phyloP scores from a whole-genome alignment of 2,113 vertebrate species.

The Hydrochoerus hydrochaeris region DNA sequence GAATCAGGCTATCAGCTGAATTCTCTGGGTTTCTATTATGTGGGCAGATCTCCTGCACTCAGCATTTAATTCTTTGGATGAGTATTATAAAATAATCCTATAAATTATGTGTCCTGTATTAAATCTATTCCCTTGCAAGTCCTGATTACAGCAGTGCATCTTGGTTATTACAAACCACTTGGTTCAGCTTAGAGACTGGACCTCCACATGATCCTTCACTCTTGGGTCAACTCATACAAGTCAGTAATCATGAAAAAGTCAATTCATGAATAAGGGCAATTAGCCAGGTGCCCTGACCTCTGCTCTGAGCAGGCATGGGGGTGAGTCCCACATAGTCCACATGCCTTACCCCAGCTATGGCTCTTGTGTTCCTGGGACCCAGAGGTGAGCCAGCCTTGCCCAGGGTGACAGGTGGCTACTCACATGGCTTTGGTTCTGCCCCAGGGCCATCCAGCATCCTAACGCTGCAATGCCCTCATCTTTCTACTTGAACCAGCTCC shows the following conservation, averaged over 20 bases:
- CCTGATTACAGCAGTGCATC: not conserved
- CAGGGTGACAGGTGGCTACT: rapidly evolving
- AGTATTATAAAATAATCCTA: not conserved
- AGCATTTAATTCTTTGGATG: not conserved
- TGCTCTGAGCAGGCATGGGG: not conserved
- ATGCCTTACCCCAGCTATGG: too few species aligned
- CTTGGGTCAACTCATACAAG: not conserved
- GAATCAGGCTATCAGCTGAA: not conserved
- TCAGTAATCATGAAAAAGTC: not conserved
- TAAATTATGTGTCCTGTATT: not conserved
- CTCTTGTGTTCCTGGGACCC: not conserved
- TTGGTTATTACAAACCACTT: not conserved
- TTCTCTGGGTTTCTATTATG: not conserved
- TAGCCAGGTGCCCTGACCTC: not conserved
- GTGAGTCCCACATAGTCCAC: not conserved
- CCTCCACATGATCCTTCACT: not conserved
- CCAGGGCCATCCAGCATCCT: not conserved
- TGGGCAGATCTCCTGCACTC: not conserved
- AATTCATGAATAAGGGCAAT: not conserved
- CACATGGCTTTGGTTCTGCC: not conserved
- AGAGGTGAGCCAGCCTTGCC: too few species aligned
- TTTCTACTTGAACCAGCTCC: not conserved
- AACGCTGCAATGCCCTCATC: not conserved
- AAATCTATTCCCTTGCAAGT: not conserved
- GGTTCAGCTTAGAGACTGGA: not conserved